Evolutionary conservation across 2,113 vertebrate species (phyloP).

Genomic region (Hemicordylus capensis): DNA sequence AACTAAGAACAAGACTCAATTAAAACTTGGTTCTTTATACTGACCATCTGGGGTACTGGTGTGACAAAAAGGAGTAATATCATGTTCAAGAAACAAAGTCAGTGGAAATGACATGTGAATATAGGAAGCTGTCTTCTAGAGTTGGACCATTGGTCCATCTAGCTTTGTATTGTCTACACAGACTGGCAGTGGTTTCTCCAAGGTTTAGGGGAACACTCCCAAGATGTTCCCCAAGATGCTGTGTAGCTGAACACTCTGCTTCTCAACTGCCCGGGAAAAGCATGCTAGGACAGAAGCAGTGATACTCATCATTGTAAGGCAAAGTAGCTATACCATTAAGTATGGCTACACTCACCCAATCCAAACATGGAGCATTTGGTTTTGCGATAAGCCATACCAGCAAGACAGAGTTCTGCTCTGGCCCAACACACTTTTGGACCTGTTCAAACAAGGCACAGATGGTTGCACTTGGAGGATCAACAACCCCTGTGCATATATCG

Average conservation of each 20-base stretch:
- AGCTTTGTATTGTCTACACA: no score
- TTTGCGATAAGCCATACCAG: neutral
- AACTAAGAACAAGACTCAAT: no score
- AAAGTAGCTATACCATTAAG: neutral
- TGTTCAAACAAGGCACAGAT: conserved; percentile 14
- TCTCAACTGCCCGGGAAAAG: neutral
- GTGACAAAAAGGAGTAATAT: neutral
- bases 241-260: neutral
- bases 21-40: no score
- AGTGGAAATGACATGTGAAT: neutral
- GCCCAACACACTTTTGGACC: neutral
- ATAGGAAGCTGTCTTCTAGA: no score
- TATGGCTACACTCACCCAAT: neutral
- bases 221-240: neutral
- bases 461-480: neutral
- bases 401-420: neutral
- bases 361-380: neutral
- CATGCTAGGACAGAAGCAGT: neutral
- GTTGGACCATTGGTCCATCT: no score
- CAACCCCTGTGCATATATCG: neutral
- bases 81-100: neutral
- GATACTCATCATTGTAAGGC: no score
- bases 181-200: no score
- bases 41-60: neutral
- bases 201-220: no score